phyloP scores from a whole-genome alignment of 2,797 vertebrate genomes.

The Vipera latastei region DNA sequence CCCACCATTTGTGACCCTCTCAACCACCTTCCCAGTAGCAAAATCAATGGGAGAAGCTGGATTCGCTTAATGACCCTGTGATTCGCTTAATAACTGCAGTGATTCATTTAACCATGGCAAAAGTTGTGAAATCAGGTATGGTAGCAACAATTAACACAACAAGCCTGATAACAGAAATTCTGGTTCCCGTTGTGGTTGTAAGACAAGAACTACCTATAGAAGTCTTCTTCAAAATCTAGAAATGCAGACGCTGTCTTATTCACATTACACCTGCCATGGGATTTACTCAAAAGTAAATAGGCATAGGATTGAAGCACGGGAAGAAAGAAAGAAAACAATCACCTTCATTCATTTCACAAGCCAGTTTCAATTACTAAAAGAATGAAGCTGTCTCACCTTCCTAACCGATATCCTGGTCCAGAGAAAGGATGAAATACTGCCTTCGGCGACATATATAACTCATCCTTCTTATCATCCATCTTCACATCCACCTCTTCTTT shows the following conservation, averaged over 20 bases:
- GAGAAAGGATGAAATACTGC: slow-evolving; percentile 89
- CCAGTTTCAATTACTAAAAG: not conserved
- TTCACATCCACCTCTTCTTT: slow-evolving; percentile 91
- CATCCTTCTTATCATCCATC: slow-evolving; percentile 89
- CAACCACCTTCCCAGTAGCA: no score
- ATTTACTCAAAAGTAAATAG: not conserved
- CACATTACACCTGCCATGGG: not conserved
- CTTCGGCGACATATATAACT: slow-evolving; percentile 81
- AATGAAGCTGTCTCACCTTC: slow-evolving; percentile 77
- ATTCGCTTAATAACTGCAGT: no score
- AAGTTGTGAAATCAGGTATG: no score
- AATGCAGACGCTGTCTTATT: not conserved
- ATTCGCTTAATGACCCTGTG: no score
- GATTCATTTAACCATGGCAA: no score
- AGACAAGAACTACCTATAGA: not conserved
- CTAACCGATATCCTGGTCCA: slow-evolving; percentile 87
- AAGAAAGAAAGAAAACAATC: not conserved
- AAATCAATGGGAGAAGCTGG: no score
- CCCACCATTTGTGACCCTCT: no score
- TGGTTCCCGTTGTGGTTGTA: not conserved
- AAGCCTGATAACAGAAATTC: no score
- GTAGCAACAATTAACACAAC: no score
- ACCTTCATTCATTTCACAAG: not conserved
- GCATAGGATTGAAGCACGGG: not conserved
- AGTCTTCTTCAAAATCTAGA: not conserved